Evolutionary conservation across 1,140 invertebrate species (phyloP).

Genomic region (Heliothis subflexa): DNA sequence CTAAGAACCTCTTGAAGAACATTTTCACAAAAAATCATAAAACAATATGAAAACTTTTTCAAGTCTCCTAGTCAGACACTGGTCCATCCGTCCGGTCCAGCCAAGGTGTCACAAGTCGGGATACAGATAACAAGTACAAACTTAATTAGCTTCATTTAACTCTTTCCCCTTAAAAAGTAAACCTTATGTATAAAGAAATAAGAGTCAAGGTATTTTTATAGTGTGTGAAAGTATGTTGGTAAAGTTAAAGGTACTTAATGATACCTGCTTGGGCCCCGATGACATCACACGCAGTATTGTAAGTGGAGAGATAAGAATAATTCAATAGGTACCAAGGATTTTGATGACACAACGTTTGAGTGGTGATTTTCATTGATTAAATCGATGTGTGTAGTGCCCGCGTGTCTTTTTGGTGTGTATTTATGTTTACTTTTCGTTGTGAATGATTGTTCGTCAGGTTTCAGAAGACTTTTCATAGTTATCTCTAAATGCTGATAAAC

Average conservation of each 20-base stretch:
- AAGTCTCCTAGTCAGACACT: conserved; percentile 53
- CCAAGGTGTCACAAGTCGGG: conserved; percentile 59
- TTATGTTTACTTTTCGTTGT: conserved; percentile 10
- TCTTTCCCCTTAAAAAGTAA: conserved; percentile 1
- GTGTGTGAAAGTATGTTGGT: conserved; percentile 20
- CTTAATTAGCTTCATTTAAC: conserved; percentile 4
- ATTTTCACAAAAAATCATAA: neutral
- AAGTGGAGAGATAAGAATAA: conserved; percentile 64
- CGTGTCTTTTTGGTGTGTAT: too few relatives aligned
- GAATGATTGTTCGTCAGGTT: neutral
- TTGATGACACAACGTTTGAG: conserved; percentile 57
- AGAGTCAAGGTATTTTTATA: neutral
- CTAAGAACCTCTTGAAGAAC: too few relatives aligned
- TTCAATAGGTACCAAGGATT: conserved; percentile 60
- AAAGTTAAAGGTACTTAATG: conserved; percentile 62
- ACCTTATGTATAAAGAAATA: neutral
- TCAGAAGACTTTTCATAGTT: neutral
- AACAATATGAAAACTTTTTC: neutral
- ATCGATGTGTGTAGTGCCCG: conserved; percentile 31
- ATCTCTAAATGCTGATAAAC: too few relatives aligned
- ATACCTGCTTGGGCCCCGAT: conserved; percentile 59
- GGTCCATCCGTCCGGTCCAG: conserved; percentile 48
- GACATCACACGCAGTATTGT: conserved; percentile 64
- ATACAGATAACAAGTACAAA: conserved; percentile 57
- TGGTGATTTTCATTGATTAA: conserved; percentile 47